Evolutionary conservation across 2,888 invertebrate genomes (phyloP).

Genomic region (Melieria crassipennis): DNA sequence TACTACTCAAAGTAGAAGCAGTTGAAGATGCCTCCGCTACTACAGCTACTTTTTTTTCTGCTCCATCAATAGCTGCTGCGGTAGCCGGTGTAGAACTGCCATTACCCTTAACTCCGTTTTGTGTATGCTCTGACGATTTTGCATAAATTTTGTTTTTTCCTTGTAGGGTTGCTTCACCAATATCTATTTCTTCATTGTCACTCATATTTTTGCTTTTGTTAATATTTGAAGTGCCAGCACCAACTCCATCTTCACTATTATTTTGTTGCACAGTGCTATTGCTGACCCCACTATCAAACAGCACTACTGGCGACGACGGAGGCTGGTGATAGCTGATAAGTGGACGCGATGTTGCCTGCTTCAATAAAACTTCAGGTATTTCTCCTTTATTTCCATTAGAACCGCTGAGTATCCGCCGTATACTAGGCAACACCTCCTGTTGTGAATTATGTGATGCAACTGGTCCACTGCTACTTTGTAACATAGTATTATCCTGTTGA

Average conservation of each 20-base stretch:
- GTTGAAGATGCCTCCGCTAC: constrained; percentile 30
- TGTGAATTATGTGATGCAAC: constrained; percentile 36
- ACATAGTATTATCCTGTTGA: constrained; percentile 9
- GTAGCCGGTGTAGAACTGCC: constrained; percentile 42
- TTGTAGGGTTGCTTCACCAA: constrained; percentile 41
- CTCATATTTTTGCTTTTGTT: constrained; percentile 52
- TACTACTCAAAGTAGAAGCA: constrained; percentile 58
- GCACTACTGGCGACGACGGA: constrained; percentile 47
- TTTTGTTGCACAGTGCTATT: constrained; percentile 35
- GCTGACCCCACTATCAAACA: constrained; percentile 13
- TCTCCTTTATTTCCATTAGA: constrained; percentile 86
- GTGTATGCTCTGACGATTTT: constrained; percentile 34
- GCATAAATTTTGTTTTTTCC: too few relatives aligned
- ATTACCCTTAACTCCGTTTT: constrained; percentile 14
- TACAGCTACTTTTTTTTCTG: constrained; percentile 55
- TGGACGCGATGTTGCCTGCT: constrained; percentile 73
- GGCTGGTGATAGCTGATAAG: constrained; percentile 54
- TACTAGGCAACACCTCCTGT: constrained; percentile 79
- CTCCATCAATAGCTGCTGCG: constrained; percentile 51
- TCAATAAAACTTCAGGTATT: constrained; percentile 79
- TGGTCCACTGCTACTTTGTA: constrained; percentile 4
- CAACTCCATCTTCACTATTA: constrained; percentile 40
- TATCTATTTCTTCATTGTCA: constrained; percentile 40
- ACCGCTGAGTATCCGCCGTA: constrained; percentile 85
- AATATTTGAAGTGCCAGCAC: constrained; percentile 52